Evolutionary conservation across 64 coral and sea anemone genomes (phyloP).

Genomic region (Acropora tenuis): DNA sequence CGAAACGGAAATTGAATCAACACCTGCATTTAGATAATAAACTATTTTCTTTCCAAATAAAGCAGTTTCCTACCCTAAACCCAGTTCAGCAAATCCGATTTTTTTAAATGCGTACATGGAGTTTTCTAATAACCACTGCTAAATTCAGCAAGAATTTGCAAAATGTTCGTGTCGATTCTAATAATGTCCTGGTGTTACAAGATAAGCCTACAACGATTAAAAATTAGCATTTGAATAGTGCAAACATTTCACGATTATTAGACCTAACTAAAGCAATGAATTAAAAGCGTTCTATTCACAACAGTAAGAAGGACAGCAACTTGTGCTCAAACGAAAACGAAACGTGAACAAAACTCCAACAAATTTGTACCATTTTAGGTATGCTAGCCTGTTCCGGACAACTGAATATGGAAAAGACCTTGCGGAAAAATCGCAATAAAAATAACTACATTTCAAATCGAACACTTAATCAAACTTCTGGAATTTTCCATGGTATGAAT

Average conservation of each 20-base stretch:
- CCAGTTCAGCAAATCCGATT: not conserved
- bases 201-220: not conserved
- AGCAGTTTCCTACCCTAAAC: not conserved
- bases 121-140: not conserved
- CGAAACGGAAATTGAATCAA: not conserved
- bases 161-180: not conserved
- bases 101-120: not conserved
- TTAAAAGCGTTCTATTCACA: not conserved
- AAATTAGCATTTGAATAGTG: not conserved
- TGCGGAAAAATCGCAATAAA: too few species aligned
- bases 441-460: too few species aligned
- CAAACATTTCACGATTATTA: constrained; percentile 18
- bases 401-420: too few species aligned
- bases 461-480: too few species aligned
- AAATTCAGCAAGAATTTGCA: not conserved
- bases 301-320: too few species aligned
- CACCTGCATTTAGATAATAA: not conserved
- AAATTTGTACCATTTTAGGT: too few species aligned
- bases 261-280: not conserved
- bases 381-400: too few species aligned
- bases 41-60: not conserved
- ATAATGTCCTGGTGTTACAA: too few species aligned
- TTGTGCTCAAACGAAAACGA: too few species aligned
- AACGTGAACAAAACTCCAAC: too few species aligned
- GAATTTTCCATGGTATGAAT: too few species aligned